Conservation (phyloP, 2,113 vertebrate species). For the Microtus richardsoni region DNA sequence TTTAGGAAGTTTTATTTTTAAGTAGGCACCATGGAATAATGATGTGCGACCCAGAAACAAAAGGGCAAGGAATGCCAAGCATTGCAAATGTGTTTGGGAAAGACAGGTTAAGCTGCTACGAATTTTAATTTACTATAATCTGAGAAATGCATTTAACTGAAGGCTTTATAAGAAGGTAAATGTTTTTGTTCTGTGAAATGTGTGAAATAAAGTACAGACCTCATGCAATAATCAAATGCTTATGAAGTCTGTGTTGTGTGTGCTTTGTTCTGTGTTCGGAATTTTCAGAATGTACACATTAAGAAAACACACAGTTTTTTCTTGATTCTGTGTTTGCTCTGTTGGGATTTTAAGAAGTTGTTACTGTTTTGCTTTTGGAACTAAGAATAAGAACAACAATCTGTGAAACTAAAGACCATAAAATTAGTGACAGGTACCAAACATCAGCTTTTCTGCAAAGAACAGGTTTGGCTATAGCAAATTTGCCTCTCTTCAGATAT, state of each 20-base stretch:
- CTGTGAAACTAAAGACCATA: constrained; percentile 37
- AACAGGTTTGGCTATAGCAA: background rate
- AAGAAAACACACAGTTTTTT: background rate
- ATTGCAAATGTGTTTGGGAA: constrained; percentile 59
- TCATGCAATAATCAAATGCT: background rate
- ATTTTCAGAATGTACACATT: background rate
- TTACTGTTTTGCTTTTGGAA: background rate
- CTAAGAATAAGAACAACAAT: background rate
- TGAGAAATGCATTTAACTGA: constrained; percentile 37
- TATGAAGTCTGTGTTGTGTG: background rate
- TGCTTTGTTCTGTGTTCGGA: background rate
- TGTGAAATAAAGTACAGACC: background rate
- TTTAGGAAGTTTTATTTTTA: constrained; percentile 46
- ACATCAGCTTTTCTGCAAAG: background rate
- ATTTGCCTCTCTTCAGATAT: background rate
- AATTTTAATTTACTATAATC: constrained; percentile 71
- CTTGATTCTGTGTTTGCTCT: background rate
- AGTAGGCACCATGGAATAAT: constrained; percentile 23
- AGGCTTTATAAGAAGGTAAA: constrained; percentile 41
- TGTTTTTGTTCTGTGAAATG: constrained; percentile 34
- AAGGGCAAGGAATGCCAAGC: constrained; percentile 26
- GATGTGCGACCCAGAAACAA: constrained; percentile 51
- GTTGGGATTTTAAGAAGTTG: constrained; percentile 9
- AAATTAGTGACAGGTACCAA: constrained; percentile 4
- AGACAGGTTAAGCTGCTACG: constrained; percentile 52